phyloP scores from a whole-genome alignment of 2,113 vertebrate species.

The Crotalus tigris region DNA sequence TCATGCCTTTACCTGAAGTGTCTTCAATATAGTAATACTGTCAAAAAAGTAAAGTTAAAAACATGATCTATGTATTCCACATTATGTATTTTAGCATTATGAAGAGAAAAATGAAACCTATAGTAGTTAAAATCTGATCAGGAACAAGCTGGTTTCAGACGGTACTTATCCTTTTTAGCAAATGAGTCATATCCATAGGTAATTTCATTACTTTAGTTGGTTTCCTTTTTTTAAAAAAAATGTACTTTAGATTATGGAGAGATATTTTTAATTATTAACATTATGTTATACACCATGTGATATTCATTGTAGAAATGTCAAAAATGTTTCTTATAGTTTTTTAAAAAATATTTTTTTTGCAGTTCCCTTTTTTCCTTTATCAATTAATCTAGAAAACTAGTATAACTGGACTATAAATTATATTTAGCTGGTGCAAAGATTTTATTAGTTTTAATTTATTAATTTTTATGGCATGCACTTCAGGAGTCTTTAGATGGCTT shows the following conservation, averaged over 20 bases:
- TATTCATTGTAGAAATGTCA: background rate
- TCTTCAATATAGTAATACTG: background rate
- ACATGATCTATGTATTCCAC: background rate
- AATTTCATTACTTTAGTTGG: background rate
- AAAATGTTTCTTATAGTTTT: background rate
- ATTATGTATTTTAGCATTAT: background rate
- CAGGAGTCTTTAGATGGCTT: background rate
- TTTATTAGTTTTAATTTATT: background rate
- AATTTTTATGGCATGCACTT: background rate
- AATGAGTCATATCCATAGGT: background rate
- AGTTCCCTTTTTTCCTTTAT: background rate
- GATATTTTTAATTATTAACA: background rate
- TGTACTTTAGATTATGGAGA: background rate
- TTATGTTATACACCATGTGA: background rate
- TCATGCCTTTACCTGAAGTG: background rate
- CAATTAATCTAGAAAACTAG: background rate
- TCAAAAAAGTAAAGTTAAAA: background rate
- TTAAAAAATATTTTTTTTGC: background rate
- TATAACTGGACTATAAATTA: background rate
- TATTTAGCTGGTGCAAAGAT: background rate
- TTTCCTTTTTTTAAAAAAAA: background rate
- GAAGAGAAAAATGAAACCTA: background rate
- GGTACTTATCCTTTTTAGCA: background rate
- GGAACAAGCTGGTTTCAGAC: background rate
- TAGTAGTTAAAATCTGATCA: background rate